These are phyloP conservation scores for Octodon degus DNA, from an alignment of 2,113 vertebrate genomes.

Conservation along the genomic window DNA sequence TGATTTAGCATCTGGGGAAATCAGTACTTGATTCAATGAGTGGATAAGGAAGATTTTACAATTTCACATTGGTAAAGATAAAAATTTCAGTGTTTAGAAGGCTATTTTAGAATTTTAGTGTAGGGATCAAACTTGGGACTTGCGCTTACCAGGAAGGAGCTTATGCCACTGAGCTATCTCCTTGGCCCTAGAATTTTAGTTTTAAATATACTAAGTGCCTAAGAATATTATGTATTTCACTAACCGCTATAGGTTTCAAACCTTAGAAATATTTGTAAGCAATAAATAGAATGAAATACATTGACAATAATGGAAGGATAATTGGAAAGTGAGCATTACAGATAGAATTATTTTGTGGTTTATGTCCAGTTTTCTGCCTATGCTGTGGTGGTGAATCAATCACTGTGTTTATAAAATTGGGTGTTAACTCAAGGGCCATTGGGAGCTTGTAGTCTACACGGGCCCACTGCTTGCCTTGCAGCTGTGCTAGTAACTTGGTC, in stretches of 20 bases:
- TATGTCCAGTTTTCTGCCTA: conserved; percentile 44
- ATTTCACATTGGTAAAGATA: conserved; percentile 59
- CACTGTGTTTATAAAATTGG: conserved; percentile 29
- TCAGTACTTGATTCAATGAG: conserved; percentile 41
- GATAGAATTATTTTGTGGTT: conserved; percentile 30
- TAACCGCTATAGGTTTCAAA: background rate
- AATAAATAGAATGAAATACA: conserved; percentile 61
- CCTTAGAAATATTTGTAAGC: background rate
- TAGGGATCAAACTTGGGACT: background rate
- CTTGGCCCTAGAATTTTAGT: conserved; percentile 42
- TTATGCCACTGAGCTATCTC: no score
- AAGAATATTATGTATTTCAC: conserved; percentile 30
- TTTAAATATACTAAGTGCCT: background rate
- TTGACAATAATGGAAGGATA: conserved; percentile 58
- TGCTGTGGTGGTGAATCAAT: conserved; percentile 28
- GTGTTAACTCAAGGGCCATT: conserved; percentile 57
- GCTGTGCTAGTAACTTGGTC: conserved; percentile 30
- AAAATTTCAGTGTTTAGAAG: conserved; percentile 62
- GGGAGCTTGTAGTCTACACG: conserved; percentile 56
- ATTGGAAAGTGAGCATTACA: conserved; percentile 17
- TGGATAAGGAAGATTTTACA: conserved; percentile 43
- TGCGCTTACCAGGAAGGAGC: no score
- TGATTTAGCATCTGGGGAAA: conserved; percentile 44
- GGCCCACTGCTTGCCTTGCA: background rate
- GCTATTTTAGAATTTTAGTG: conserved; percentile 36